Percentiles rank a stretch among this genome's conserved stretches.
Conservation (phyloP, 2,113 vertebrate species). For the zebrafish (Danio rerio) region DNA sequence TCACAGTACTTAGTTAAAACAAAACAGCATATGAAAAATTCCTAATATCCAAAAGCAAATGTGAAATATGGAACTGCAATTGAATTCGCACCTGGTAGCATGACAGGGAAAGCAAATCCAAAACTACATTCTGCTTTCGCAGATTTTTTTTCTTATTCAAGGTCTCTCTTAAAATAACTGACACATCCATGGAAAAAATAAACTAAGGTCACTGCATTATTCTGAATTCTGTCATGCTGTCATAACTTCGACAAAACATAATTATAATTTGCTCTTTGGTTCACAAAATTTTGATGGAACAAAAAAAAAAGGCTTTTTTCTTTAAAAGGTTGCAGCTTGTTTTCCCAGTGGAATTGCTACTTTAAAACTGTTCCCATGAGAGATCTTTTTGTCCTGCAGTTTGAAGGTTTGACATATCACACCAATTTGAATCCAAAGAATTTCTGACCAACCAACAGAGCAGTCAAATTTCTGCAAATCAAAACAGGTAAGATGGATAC, state of each 20-base stretch:
- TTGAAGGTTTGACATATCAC: background rate
- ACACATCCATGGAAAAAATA: background rate
- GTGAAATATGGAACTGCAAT: slow-evolving; percentile 41
- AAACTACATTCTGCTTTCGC: background rate
- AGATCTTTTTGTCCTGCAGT: background rate
- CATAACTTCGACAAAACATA: background rate
- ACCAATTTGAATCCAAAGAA: slow-evolving; percentile 6
- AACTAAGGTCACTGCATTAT: background rate
- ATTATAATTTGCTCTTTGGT: background rate
- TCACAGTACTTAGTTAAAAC: slow-evolving; percentile 51
- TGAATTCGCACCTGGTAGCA: slow-evolving; percentile 29
- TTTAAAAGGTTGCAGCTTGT: background rate
- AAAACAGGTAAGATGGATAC: slow-evolving; percentile 15
- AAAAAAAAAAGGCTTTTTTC: background rate
- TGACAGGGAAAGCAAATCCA: background rate
- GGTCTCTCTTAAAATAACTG: background rate
- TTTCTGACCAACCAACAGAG: background rate
- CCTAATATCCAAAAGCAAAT: slow-evolving; percentile 41
- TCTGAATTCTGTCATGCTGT: slow-evolving; percentile 6
- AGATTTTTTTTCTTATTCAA: background rate
- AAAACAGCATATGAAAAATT: slow-evolving; percentile 58
- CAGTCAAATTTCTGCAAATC: background rate
- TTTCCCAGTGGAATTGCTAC: background rate
- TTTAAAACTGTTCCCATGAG: background rate
- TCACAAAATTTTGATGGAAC: background rate